Evolutionary conservation across 2,888 invertebrate genomes (phyloP).

Genomic region (Noctua janthe): DNA sequence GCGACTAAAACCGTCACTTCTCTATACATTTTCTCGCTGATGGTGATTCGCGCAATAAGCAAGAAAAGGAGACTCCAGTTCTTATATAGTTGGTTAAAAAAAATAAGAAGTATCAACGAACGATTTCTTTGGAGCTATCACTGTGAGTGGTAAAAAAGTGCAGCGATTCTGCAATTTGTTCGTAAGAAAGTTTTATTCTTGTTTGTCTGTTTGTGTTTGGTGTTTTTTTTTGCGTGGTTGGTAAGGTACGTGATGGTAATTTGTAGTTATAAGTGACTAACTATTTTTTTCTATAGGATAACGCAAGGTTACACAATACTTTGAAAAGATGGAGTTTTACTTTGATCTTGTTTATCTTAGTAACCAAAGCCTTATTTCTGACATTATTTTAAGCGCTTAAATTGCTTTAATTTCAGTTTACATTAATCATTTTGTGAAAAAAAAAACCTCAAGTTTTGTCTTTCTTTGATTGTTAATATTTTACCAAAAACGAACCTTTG

Average conservation of each 20-base stretch:
- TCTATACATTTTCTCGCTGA: constrained; percentile 84
- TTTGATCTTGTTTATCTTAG: background rate
- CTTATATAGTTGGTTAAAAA: constrained; percentile 80
- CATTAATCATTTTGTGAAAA: no score
- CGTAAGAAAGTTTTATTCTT: constrained; percentile 42
- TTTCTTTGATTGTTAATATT: background rate
- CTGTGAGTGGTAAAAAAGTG: constrained; percentile 70
- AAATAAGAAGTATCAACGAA: constrained; percentile 81
- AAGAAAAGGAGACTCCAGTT: constrained; percentile 77
- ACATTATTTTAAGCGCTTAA: background rate
- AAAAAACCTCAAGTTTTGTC: background rate
- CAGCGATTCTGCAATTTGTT: constrained; percentile 63
- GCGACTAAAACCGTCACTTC: constrained; percentile 69
- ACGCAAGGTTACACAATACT: background rate
- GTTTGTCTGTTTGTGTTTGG: constrained; percentile 56
- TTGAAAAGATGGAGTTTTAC: background rate
- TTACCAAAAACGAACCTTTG: no score
- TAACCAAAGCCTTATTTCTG: background rate
- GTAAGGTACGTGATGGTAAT: background rate
- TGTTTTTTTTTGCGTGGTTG: background rate
- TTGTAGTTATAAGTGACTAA: background rate
- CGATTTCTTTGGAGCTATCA: constrained; percentile 78
- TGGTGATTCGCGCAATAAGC: constrained; percentile 82
- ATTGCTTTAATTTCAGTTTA: background rate
- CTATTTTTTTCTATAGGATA: background rate